Evolutionary conservation across 2,888 invertebrate genomes (phyloP).

Genomic region (Pharmacophagus antenor): DNA sequence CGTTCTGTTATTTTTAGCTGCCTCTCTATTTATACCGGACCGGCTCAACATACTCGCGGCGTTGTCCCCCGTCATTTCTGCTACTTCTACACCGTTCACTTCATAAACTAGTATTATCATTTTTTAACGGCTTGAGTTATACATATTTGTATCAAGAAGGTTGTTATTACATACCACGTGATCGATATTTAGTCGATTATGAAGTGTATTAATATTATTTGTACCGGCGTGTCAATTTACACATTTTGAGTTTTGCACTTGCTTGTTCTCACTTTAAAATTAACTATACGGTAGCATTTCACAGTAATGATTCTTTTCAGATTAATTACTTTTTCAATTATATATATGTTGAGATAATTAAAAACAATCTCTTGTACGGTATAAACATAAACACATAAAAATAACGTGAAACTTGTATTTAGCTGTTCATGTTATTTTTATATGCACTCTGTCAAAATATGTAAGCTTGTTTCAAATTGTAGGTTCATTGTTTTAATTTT

Average conservation of each 20-base stretch:
- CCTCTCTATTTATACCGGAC: constrained; percentile 73
- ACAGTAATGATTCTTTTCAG: too few species aligned
- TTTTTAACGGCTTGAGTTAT: constrained; percentile 29
- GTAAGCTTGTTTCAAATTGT: too few species aligned
- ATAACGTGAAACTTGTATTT: too few species aligned
- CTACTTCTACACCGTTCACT: constrained; percentile 37
- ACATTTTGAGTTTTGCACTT: constrained; percentile 13
- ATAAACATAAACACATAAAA: too few species aligned
- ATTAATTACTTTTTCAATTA: too few species aligned
- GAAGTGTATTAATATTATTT: background rate
- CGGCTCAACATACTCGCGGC: constrained; percentile 57
- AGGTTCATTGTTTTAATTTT: too few species aligned
- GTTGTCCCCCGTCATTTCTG: constrained; percentile 57
- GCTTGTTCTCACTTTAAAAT: constrained; percentile 5
- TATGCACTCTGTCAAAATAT: too few species aligned
- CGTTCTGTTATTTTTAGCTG: constrained; percentile 70
- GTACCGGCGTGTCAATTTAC: constrained; percentile 7
- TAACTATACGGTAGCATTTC: too few species aligned
- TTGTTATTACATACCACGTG: constrained; percentile 27
- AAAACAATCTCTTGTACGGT: too few species aligned
- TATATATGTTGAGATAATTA: too few species aligned
- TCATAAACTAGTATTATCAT: constrained; percentile 33
- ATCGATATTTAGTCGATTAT: constrained; percentile 26
- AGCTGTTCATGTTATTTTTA: too few species aligned
- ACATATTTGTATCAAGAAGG: constrained; percentile 22